Evolutionary conservation across 2,113 vertebrate genomes (phyloP).

Genomic region (Lanius collurio): DNA sequence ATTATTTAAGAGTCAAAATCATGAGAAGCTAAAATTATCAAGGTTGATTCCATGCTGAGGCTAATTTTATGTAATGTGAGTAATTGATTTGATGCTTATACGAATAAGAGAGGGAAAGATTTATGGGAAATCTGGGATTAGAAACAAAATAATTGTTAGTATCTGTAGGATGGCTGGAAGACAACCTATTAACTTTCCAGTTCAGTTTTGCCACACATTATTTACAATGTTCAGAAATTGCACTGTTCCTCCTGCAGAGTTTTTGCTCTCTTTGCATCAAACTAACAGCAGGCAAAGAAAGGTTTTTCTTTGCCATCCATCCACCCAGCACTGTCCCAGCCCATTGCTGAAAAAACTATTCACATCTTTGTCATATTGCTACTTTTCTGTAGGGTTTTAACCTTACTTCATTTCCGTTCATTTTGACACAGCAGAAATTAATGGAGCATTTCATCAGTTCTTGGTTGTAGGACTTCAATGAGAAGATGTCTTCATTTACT

Average conservation of each 20-base stretch:
- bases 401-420: not conserved
- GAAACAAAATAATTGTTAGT: not conserved
- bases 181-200: not conserved
- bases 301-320: not conserved
- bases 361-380: not conserved
- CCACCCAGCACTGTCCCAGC: not conserved
- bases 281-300: not conserved
- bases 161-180: not conserved
- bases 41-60: not conserved
- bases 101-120: not conserved
- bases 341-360: not conserved
- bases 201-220: not conserved
- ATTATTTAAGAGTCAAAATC: conserved; percentile 2
- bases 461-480: fast-evolving
- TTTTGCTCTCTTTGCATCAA: not conserved
- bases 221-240: not conserved
- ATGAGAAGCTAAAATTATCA: not conserved
- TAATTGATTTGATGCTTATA: not conserved
- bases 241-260: not conserved
- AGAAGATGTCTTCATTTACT: not conserved
- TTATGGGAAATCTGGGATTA: not conserved
- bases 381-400: not conserved
- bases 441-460: not conserved
- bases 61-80: not conserved
- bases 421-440: not conserved